Conservation (phyloP, 2,888 invertebrate genomes). For the Phytoseiulus persimilis region DNA sequence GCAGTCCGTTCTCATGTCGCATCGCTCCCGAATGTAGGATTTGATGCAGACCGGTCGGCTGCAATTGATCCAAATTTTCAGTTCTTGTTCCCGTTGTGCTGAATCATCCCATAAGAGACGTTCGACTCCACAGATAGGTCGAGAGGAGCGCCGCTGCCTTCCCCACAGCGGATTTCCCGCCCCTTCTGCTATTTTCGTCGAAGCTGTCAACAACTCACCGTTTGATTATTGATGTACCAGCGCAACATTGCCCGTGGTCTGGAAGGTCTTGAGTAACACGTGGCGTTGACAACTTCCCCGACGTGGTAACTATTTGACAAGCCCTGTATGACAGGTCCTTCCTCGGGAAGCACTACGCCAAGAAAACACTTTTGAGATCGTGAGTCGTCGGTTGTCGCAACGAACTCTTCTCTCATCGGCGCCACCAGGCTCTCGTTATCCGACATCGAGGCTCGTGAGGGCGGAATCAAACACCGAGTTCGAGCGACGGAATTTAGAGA, state of each 20-base stretch:
- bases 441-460: slow-evolving; percentile 40
- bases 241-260: slow-evolving; percentile 42
- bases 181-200: background rate
- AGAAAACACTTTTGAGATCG: slow-evolving; percentile 40
- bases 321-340: slow-evolving; percentile 42
- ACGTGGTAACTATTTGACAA: slow-evolving; percentile 40
- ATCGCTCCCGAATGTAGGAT: slow-evolving; percentile 26
- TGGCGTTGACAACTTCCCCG: slow-evolving; percentile 45
- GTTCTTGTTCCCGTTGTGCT: too few species aligned
- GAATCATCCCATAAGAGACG: too few species aligned
- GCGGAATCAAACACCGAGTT: too few species aligned
- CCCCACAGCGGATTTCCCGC: background rate
- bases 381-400: slow-evolving; percentile 41
- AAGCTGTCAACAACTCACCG: background rate
- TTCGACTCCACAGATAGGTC: background rate
- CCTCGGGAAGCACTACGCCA: slow-evolving; percentile 42
- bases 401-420: slow-evolving; percentile 22
- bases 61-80: background rate
- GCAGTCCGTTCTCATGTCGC: slow-evolving; percentile 31
- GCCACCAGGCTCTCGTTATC: slow-evolving; percentile 40
- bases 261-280: slow-evolving; percentile 46
- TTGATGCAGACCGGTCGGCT: slow-evolving; percentile 25
- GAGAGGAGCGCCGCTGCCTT: background rate
- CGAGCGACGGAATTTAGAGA: too few species aligned
- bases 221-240: slow-evolving; percentile 24